A percentile compares a stretch with the other conserved stretches of the same genome.
These are phyloP conservation scores for Acropora tenuis DNA, from an alignment of 64 coral and sea anemone genomes.

Conservation along the genomic window DNA sequence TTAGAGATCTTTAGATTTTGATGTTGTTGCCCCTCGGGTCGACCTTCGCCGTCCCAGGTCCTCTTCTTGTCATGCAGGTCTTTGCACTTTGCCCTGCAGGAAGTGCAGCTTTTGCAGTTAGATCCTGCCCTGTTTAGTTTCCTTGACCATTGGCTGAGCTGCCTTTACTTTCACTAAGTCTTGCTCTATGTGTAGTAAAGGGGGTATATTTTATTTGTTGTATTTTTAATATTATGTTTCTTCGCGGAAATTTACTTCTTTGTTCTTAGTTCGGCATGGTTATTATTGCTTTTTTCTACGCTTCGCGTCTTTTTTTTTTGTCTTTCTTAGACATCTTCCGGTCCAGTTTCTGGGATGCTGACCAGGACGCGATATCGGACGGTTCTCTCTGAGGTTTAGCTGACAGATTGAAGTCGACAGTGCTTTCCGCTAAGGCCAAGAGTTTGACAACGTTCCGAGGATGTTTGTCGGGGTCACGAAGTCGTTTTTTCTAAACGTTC, in stretches of 20 bases:
- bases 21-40: background rate
- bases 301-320: too few relatives aligned
- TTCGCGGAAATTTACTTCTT: too few relatives aligned
- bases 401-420: conserved; percentile 23
- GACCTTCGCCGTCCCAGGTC: background rate
- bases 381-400: background rate
- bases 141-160: too few relatives aligned
- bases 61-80: background rate
- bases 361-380: background rate
- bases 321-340: background rate
- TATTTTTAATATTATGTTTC: too few relatives aligned
- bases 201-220: too few relatives aligned
- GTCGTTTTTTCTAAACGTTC: too few relatives aligned
- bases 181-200: too few relatives aligned
- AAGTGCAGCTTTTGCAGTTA: background rate
- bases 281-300: too few relatives aligned
- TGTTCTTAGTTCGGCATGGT: too few relatives aligned
- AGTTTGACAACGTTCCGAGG: background rate
- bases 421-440: conserved; percentile 14
- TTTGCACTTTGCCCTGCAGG: background rate
- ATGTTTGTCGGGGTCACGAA: too few relatives aligned
- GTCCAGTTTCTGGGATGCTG: background rate
- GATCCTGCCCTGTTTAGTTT: background rate
- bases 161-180: too few relatives aligned
- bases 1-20: background rate